Percentiles rank a stretch among this genome's conserved stretches.
These are phyloP conservation scores for Phyllotreta striolata DNA, from an alignment of 2,888 invertebrate species.

Conservation along the genomic window DNA sequence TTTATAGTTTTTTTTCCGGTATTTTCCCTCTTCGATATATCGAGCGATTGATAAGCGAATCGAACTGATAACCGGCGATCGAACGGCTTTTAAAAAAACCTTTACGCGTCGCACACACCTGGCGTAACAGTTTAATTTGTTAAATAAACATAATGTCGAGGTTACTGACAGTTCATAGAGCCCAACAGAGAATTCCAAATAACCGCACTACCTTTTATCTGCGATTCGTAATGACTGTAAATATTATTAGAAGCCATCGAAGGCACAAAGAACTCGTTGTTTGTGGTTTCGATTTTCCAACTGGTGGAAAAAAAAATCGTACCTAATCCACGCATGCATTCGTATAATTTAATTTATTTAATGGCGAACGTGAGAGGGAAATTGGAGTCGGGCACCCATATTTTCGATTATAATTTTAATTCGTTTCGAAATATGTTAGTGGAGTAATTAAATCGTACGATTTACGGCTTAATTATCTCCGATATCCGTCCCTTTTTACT, in stretches of 20 bases:
- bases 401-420: too few species aligned
- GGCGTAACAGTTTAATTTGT: constrained; percentile 44
- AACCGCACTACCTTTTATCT: constrained; percentile 33
- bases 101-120: constrained; percentile 39
- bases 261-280: constrained; percentile 22
- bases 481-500: too few species aligned
- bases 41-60: too few species aligned
- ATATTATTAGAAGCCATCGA: constrained; percentile 34
- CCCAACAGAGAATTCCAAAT: constrained; percentile 36
- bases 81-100: constrained; percentile 7
- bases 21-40: background rate
- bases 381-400: too few species aligned
- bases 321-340: too few species aligned
- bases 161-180: constrained; percentile 45
- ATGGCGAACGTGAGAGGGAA: too few species aligned
- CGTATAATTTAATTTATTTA: too few species aligned
- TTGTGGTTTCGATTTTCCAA: background rate
- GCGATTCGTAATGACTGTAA: constrained; percentile 34
- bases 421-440: too few species aligned
- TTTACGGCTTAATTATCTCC: too few species aligned
- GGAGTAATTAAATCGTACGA: too few species aligned
- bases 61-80: background rate
- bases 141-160: constrained; percentile 42
- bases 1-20: background rate
- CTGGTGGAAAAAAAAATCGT: too few species aligned